Conservation (phyloP, 2,888 invertebrate species). For the Cantharis nigra region DNA sequence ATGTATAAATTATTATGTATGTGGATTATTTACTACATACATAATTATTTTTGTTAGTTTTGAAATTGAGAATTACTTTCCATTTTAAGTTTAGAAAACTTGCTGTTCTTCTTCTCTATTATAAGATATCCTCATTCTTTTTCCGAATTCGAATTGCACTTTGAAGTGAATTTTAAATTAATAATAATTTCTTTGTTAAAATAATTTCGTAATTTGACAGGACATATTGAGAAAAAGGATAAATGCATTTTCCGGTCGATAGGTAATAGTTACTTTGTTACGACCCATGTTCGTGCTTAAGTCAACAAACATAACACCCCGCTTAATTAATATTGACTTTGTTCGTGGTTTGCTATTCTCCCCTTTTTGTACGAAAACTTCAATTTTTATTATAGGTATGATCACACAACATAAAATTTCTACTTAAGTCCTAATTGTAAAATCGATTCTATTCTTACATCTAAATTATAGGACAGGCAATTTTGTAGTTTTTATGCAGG, state of each 20-base stretch:
- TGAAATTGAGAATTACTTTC: background rate
- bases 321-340: background rate
- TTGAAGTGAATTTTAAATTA: background rate
- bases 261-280: background rate
- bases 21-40: background rate
- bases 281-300: background rate
- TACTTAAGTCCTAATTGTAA: background rate
- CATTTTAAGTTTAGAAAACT: background rate
- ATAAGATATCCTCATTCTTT: too few species aligned
- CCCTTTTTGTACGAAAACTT: background rate
- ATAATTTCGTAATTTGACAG: background rate
- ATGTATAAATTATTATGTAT: background rate
- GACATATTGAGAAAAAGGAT: background rate
- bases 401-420: background rate
- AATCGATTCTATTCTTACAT: background rate
- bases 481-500: background rate
- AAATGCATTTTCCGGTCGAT: background rate
- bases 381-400: background rate
- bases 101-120: too few species aligned
- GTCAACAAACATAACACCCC: background rate
- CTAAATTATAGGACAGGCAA: background rate
- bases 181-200: background rate
- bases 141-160: too few species aligned
- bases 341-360: background rate
- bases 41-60: background rate